Percentiles rank a stretch among this genome's conserved stretches.
These are phyloP conservation scores for Parapsyche elsis DNA, from an alignment of 1,140 invertebrate genomes.

Conservation along the genomic window DNA sequence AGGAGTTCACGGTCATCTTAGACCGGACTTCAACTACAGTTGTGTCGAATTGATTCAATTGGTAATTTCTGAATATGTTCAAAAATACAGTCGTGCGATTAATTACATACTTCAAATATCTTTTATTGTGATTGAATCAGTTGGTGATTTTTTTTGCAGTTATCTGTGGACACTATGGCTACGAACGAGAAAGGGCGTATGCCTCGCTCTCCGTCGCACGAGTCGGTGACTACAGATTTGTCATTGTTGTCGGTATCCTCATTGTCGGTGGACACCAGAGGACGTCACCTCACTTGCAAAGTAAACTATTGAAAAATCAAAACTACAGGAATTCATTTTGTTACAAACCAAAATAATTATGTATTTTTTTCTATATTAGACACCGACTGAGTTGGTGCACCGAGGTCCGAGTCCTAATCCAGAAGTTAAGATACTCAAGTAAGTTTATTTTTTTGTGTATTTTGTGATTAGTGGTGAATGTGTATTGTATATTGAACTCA, in stretches of 20 bases:
- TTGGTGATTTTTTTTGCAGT: neutral
- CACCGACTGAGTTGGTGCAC: slow-evolving; percentile 65
- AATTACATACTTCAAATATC: no score
- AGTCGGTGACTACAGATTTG: slow-evolving; percentile 84
- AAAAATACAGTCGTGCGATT: neutral
- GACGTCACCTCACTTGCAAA: slow-evolving; percentile 71
- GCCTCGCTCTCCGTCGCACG: slow-evolving; percentile 82
- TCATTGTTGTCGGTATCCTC: slow-evolving; percentile 84
- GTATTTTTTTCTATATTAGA: slow-evolving; percentile 58
- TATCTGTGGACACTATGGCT: slow-evolving; percentile 26
- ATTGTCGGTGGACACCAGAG: slow-evolving; percentile 64
- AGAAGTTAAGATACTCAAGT: slow-evolving; percentile 67
- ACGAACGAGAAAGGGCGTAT: slow-evolving; percentile 61
- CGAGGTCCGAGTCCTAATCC: slow-evolving; percentile 79
- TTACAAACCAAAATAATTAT: neutral
- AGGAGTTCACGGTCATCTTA: no score
- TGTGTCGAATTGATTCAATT: no score
- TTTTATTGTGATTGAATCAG: neutral
- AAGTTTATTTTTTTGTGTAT: slow-evolving; percentile 50
- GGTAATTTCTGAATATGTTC: neutral
- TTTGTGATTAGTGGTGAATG: slow-evolving; percentile 4
- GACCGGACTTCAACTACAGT: no score
- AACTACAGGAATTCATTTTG: no score
- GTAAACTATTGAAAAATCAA: slow-evolving; percentile 56
- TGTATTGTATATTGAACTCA: neutral